phyloP scores from a whole-genome alignment of 2,888 invertebrate genomes.

The Rhogogaster chlorosoma region DNA sequence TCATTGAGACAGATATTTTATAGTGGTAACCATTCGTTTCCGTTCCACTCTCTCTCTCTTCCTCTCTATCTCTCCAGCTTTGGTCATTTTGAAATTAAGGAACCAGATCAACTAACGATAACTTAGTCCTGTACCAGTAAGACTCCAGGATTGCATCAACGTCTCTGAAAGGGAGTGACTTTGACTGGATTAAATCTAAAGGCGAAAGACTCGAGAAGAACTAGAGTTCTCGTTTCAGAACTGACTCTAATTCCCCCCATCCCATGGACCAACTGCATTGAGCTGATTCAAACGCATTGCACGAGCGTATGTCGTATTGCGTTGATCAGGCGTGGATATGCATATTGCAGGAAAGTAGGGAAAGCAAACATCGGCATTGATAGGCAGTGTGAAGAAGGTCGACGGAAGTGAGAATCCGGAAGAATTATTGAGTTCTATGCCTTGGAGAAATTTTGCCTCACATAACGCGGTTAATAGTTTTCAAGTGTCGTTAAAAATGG shows the following conservation, averaged over 20 bases:
- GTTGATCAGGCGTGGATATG: conserved; percentile 23
- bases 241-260: neutral
- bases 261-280: neutral
- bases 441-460: neutral
- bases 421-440: neutral
- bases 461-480: neutral
- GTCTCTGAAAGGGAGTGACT: conserved; percentile 31
- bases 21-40: conserved; percentile 39
- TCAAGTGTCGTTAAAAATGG: neutral
- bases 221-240: neutral
- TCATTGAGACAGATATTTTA: conserved; percentile 41
- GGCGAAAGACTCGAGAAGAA: neutral
- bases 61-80: neutral
- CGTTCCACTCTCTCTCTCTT: neutral
- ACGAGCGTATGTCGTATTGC: conserved; percentile 30
- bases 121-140: conserved; percentile 26
- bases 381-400: neutral
- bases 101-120: conserved; percentile 43
- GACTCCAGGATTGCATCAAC: neutral
- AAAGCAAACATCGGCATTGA: neutral
- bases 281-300: neutral
- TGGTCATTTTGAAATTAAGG: conserved; percentile 38
- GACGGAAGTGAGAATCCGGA: neutral
- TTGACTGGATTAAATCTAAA: conserved; percentile 32
- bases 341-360: neutral